Evolutionary conservation across 2,797 vertebrate genomes (phyloP).

Genomic region (Hippocampus kuda): DNA sequence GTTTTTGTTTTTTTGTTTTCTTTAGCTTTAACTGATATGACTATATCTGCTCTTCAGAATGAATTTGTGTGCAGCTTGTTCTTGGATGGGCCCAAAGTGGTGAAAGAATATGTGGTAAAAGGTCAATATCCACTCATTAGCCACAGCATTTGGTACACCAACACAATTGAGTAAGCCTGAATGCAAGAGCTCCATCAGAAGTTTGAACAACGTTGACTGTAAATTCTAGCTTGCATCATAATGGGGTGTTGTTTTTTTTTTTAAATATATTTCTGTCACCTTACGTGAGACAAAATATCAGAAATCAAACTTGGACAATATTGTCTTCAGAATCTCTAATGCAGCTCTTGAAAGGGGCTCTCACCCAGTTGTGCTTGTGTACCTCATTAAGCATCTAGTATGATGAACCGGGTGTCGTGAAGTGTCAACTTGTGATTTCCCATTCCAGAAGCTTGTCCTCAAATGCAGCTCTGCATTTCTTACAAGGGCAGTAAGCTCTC

Average conservation of each 20-base stretch:
- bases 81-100: constrained; percentile 63
- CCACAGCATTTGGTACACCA: background rate
- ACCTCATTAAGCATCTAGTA: background rate
- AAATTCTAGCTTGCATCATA: background rate
- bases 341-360: background rate
- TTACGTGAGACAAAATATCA: background rate
- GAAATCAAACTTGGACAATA: background rate
- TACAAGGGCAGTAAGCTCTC: constrained; percentile 57
- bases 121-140: constrained; percentile 28
- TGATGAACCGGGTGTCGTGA: background rate
- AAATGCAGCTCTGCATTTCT: constrained; percentile 70
- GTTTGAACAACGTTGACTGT: background rate
- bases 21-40: background rate
- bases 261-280: background rate
- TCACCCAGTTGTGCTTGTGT: background rate
- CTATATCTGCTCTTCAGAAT: constrained; percentile 59
- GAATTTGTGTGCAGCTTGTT: constrained; percentile 75
- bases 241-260: background rate
- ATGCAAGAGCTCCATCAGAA: background rate
- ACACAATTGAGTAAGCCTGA: no score
- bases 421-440: background rate
- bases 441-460: constrained; percentile 45
- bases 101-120: constrained; percentile 25
- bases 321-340: background rate
- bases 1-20: background rate